Conservation (phyloP, 2,888 invertebrate genomes). For the Leptinotarsa peninsularis region DNA sequence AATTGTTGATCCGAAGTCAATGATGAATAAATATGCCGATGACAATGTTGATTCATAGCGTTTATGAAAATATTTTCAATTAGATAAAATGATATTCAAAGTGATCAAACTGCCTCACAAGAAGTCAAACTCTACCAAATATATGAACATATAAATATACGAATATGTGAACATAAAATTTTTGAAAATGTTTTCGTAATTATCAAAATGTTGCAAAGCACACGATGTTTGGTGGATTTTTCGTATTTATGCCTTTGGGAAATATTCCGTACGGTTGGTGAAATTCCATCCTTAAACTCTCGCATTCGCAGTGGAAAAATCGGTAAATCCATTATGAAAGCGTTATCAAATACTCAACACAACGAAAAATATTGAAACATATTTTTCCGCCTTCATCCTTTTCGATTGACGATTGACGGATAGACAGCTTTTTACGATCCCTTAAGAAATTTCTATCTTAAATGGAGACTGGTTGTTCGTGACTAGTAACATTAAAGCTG, state of each 20-base stretch:
- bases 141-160: too few species aligned
- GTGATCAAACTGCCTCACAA: too few species aligned
- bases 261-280: neutral
- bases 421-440: constrained; percentile 30
- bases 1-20: too few species aligned
- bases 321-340: constrained; percentile 1
- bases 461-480: constrained; percentile 28
- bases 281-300: neutral
- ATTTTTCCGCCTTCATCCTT: constrained; percentile 29
- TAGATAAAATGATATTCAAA: too few species aligned
- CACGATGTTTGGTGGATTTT: neutral
- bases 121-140: too few species aligned
- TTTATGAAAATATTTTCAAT: too few species aligned
- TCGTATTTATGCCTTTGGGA: neutral
- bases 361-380: constrained; percentile 23
- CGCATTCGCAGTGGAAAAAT: constrained; percentile 4
- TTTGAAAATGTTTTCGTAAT: too few species aligned
- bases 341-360: constrained; percentile 21
- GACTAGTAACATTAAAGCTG: constrained; percentile 39
- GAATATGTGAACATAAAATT: too few species aligned
- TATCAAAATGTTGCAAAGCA: too few species aligned
- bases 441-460: constrained; percentile 6
- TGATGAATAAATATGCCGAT: too few species aligned
- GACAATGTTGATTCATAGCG: too few species aligned
- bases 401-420: constrained; percentile 37